These are phyloP conservation scores for Oegoconia quadripuncta DNA, from an alignment of 2,888 invertebrate species.

Conservation along the genomic window DNA sequence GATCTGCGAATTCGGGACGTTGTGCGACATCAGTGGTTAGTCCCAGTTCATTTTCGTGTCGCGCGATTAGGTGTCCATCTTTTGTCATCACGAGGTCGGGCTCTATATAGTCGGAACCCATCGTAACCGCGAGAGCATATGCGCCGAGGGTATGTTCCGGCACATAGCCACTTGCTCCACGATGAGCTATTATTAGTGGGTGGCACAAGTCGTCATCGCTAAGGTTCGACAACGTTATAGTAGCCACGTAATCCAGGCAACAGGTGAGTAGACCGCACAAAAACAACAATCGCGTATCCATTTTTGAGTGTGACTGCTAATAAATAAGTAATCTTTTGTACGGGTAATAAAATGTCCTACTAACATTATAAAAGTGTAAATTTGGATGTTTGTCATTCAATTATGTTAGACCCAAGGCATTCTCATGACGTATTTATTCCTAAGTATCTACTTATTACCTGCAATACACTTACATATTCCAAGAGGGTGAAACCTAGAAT, in stretches of 20 bases:
- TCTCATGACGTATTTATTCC: too few relatives aligned
- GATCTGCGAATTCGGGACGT: conserved; percentile 49
- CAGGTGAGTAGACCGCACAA: not conserved
- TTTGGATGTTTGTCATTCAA: too few relatives aligned
- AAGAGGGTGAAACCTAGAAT: too few relatives aligned
- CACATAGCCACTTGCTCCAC: conserved; percentile 67
- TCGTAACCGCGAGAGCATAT: conserved; percentile 60
- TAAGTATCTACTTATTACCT: too few relatives aligned
- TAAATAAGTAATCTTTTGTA: too few relatives aligned
- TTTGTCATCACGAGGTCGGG: conserved; percentile 67
- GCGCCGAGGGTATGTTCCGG: conserved; percentile 69
- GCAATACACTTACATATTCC: too few relatives aligned
- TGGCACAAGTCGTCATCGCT: conserved; percentile 37
- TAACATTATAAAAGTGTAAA: too few relatives aligned
- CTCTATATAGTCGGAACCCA: conserved; percentile 68
- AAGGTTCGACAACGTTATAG: not conserved
- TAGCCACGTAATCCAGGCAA: not conserved
- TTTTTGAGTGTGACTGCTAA: not conserved
- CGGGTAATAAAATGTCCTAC: too few relatives aligned
- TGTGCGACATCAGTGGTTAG: conserved; percentile 52
- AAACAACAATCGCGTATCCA: not conserved
- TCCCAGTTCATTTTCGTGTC: conserved; percentile 63
- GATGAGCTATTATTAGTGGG: conserved; percentile 54
- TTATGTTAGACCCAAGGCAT: too few relatives aligned
- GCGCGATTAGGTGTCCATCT: conserved; percentile 54